Evolutionary conservation across 2,113 vertebrate genomes (phyloP).

Genomic region (Campylomormyrus numenius): DNA sequence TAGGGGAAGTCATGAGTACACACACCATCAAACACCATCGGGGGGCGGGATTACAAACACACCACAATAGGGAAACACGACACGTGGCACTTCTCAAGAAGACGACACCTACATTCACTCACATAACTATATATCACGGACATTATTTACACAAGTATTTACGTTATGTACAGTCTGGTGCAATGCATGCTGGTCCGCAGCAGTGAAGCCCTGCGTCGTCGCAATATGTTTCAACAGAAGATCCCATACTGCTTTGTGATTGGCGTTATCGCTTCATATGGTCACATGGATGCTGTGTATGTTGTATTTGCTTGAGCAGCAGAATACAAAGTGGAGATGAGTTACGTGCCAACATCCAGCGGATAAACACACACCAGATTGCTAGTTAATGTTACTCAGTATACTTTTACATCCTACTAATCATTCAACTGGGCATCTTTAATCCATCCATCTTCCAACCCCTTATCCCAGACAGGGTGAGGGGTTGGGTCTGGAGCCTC

Average conservation of each 20-base stretch:
- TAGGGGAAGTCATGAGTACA: background rate
- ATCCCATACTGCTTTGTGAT: background rate
- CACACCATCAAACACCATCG: background rate
- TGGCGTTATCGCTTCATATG: background rate
- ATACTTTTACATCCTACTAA: background rate
- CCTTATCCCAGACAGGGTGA: background rate
- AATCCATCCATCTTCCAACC: background rate
- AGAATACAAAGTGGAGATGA: background rate
- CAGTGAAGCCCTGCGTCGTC: background rate
- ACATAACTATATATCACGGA: background rate
- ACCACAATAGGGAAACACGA: background rate
- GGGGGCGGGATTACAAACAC: background rate
- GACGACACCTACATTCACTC: background rate
- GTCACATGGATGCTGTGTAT: background rate
- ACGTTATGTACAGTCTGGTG: background rate
- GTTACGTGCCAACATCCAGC: background rate
- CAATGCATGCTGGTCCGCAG: background rate
- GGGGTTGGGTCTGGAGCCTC: background rate
- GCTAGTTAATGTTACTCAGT: background rate
- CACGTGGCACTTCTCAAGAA: background rate
- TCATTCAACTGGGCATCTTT: background rate
- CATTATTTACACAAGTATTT: background rate
- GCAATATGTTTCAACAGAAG: background rate
- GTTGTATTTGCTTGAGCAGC: background rate
- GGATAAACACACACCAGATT: background rate